These are phyloP conservation scores for Plagodis pulveraria DNA, from an alignment of 2,888 invertebrate genomes.

Conservation along the genomic window DNA sequence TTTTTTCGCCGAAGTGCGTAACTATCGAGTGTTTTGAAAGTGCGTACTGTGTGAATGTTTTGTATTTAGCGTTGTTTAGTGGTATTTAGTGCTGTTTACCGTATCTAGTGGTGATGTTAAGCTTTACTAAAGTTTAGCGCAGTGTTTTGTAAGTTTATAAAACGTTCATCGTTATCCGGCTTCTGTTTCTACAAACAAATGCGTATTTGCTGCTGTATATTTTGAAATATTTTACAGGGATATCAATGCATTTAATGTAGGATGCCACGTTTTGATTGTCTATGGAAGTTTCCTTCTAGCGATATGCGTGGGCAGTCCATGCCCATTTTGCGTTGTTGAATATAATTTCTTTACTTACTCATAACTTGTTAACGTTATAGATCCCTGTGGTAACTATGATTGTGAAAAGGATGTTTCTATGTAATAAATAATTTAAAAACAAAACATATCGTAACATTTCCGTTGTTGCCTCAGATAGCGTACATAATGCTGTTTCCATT, in stretches of 20 bases:
- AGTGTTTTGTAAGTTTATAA: slow-evolving; percentile 49
- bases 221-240: not conserved
- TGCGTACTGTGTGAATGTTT: slow-evolving; percentile 39
- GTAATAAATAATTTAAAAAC: not conserved
- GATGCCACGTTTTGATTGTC: not conserved
- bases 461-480: no score
- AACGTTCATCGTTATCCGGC: slow-evolving; percentile 22
- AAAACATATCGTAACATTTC: no score
- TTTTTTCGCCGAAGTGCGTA: slow-evolving; percentile 50
- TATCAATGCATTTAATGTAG: not conserved
- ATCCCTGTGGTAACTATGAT: no score
- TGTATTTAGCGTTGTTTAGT: slow-evolving; percentile 34
- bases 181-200: slow-evolving; percentile 31
- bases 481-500: no score
- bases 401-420: no score
- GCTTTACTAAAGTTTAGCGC: slow-evolving; percentile 51
- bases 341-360: not conserved
- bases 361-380: no score
- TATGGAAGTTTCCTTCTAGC: not conserved
- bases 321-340: slow-evolving; percentile 1
- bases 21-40: slow-evolving; percentile 9
- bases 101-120: slow-evolving; percentile 40
- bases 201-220: slow-evolving; percentile 23
- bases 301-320: slow-evolving; percentile 2
- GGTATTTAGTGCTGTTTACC: slow-evolving; percentile 39